These are phyloP conservation scores for Chaenocephalus aceratus DNA, from an alignment of 2,113 vertebrate genomes.

Conservation along the genomic window DNA sequence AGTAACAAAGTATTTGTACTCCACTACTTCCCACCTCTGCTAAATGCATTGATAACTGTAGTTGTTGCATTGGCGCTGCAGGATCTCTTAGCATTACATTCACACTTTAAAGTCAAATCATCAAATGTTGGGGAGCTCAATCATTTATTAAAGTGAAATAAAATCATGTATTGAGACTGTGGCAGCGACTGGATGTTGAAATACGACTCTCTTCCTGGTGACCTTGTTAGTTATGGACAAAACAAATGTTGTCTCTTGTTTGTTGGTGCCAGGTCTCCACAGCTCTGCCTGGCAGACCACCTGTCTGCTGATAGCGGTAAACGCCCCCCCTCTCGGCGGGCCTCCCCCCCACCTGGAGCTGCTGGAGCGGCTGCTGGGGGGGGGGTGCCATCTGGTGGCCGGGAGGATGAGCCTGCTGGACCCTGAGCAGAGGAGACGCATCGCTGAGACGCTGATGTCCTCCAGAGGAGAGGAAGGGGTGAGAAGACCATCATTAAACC, in stretches of 20 bases:
- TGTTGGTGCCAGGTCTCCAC: conserved; percentile 54
- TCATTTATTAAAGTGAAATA: conserved; percentile 7
- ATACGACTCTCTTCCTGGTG: conserved; percentile 44
- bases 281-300: conserved; percentile 78
- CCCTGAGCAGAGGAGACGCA: conserved; percentile 47
- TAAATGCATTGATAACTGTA: too few relatives aligned
- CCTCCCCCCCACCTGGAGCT: conserved; percentile 65
- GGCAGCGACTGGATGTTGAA: conserved; percentile 44
- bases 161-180: conserved; percentile 52
- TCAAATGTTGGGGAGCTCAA: not conserved
- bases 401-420: conserved; percentile 71
- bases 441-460: conserved; percentile 55
- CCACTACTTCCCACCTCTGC: too few relatives aligned
- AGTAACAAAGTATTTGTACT: too few relatives aligned
- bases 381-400: conserved; percentile 79
- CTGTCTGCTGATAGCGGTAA: conserved; percentile 77
- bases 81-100: not conserved
- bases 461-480: conserved; percentile 57
- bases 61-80: not conserved
- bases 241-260: conserved; percentile 59
- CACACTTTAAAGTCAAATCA: conserved; percentile 1
- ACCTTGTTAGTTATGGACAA: conserved; percentile 52
- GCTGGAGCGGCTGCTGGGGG: conserved; percentile 69
- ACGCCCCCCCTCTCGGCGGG: conserved; percentile 50
- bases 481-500: not conserved